phyloP scores from a whole-genome alignment of 2,113 vertebrate genomes.

The Fulica atra region DNA sequence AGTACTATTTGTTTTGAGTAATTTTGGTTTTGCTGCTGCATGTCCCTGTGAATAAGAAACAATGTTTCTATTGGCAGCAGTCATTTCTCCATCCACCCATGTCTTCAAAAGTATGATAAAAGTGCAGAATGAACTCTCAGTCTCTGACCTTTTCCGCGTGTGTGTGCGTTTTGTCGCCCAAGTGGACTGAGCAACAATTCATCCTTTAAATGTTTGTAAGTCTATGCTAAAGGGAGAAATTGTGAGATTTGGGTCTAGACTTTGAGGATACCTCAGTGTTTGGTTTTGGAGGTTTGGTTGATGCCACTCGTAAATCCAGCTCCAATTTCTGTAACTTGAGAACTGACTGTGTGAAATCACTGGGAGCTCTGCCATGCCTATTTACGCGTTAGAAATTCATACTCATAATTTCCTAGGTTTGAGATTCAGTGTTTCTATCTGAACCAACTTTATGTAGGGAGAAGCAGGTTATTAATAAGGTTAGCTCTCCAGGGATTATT shows the following conservation, averaged over 20 bases:
- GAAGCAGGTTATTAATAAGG: neutral
- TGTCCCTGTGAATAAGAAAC: constrained; percentile 51
- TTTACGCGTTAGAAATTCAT: constrained; percentile 4
- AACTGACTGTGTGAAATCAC: constrained; percentile 19
- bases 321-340: constrained; percentile 27
- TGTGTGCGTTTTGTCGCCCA: neutral
- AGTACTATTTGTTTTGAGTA: constrained; percentile 59
- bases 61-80: constrained; percentile 63
- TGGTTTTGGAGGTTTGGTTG: neutral
- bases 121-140: neutral
- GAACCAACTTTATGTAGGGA: neutral
- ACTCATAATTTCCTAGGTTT: constrained; percentile 36
- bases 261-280: neutral
- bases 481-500: constrained; percentile 19
- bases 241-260: neutral
- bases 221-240: neutral
- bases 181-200: neutral
- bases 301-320: constrained; percentile 10
- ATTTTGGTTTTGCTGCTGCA: constrained; percentile 56
- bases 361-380: constrained; percentile 51
- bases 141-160: neutral
- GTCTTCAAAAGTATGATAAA: constrained; percentile 4
- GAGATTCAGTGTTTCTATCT: neutral
- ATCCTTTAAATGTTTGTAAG: neutral
- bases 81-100: constrained; percentile 38